Base-by-base conservation (phyloP, 1,140 invertebrate genomes). In the Drosophila lacertosa region DNA sequence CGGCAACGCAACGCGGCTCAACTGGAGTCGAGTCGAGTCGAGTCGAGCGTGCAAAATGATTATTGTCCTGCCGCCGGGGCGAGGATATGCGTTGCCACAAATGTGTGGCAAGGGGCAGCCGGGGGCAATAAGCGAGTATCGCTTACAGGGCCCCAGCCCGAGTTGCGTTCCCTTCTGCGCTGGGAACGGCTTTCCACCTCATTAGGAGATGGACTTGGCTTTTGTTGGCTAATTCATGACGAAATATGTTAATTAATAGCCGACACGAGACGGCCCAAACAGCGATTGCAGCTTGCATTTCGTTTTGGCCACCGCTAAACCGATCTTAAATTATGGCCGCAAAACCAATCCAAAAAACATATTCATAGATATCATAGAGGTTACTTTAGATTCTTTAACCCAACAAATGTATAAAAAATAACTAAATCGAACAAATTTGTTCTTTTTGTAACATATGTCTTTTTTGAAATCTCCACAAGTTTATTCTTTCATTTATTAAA, bases 221-320 rank as follows among this genome's bases (percentile, higher is more conserved):
- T 73, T 51, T 44, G 53, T 37, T 54, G 29, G 72, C 73, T 80
- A 76, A 80, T 73, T 81, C 77, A 81, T 81, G 71, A 69, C 71
- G 55, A 83, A 83, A 83, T 82, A 82, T 78, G 78, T 69, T 82
- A 82, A 83, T 83, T 83, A 83, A 78, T 68, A 82, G 59, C 58
- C 62, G 57, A 53, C 45, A 24, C 22, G 64, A 69, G 47, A n/a
- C n/a, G n/a, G 29, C 1, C 10, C 20, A 40, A 7, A 40, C 20
- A 37, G 42, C 10, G 7, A 35, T 3, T 11, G 29, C 33, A 35
- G 4, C 33, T 35, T 48, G 15, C 26, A 18, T 9, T 15, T 39
- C 11, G 35, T 15, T 15, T 15, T 35, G 33, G 2, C 33, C 11
- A 35, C 3, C 33, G 33, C 7, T 39, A 13, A 39, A 16, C 37